Evolutionary conservation across 1,140 invertebrate species (phyloP).

Genomic region (Cotesia typhae): DNA sequence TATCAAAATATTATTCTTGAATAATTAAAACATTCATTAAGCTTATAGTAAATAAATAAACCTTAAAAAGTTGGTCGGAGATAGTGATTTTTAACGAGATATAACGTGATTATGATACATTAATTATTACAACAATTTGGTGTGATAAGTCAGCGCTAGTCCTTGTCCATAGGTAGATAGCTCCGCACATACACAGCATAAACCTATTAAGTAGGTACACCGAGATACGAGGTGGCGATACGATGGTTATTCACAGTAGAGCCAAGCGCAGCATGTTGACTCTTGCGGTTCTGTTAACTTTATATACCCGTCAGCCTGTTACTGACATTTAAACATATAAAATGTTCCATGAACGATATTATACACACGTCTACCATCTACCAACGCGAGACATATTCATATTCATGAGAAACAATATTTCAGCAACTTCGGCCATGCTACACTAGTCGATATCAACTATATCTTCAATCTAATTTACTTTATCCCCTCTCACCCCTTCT

Average conservation of each 20-base stretch:
- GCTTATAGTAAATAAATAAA: too few relatives aligned
- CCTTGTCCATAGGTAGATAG: not conserved
- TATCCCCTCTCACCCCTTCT: too few relatives aligned
- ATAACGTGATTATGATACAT: too few relatives aligned
- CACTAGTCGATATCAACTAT: too few relatives aligned
- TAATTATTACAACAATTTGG: conserved; percentile 4
- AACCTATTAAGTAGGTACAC: too few relatives aligned
- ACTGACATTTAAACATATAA: conserved; percentile 32
- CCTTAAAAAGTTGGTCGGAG: too few relatives aligned
- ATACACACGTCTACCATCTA: conserved; percentile 26
- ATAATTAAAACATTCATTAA: too few relatives aligned
- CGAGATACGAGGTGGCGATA: too few relatives aligned
- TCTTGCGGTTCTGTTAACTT: conserved; percentile 26
- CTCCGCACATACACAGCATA: too few relatives aligned
- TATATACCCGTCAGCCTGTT: conserved; percentile 23
- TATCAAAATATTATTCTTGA: too few relatives aligned
- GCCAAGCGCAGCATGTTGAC: conserved; percentile 22
- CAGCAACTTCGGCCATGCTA: not conserved
- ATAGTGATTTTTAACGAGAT: too few relatives aligned
- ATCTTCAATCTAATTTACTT: too few relatives aligned
- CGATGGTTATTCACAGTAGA: conserved; percentile 8
- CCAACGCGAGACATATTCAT: conserved; percentile 26
- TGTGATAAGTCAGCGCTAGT: conserved; percentile 12
- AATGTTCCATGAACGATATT: conserved; percentile 35
- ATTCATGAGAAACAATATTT: conserved; percentile 28